These are phyloP conservation scores for Pyxicephalus adspersus DNA, from an alignment of 2,113 vertebrate species.

Conservation along the genomic window DNA sequence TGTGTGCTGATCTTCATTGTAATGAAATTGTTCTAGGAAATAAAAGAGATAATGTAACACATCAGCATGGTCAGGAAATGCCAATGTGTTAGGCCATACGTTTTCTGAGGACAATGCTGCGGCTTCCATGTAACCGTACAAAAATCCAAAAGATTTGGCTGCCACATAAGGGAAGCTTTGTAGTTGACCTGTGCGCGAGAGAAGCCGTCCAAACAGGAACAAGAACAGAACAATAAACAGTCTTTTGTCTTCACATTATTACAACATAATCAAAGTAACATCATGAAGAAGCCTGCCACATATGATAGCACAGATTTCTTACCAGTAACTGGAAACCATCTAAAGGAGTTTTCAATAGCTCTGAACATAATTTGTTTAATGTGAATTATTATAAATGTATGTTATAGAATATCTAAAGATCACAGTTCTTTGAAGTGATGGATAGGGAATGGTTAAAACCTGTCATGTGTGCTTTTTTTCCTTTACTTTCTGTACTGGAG, in stretches of 20 bases:
- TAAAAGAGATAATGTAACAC: background rate
- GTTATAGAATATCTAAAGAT: no score
- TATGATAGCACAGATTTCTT: background rate
- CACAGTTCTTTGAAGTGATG: no score
- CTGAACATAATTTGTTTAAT: no score
- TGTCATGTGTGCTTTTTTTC: no score
- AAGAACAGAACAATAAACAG: constrained; percentile 22
- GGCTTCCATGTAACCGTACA: constrained; percentile 2
- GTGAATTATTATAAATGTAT: no score
- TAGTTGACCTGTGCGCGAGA: background rate
- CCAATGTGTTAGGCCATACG: background rate
- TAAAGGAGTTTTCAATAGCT: no score
- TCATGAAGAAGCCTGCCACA: background rate
- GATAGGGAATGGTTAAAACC: no score
- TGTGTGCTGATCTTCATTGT: no score
- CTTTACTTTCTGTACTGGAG: no score
- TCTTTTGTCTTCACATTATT: constrained; percentile 15
- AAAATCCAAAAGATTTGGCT: constrained; percentile 3
- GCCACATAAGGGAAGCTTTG: constrained; percentile 34
- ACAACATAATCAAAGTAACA: constrained; percentile 19
- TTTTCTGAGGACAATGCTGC: background rate
- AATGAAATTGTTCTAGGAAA: background rate
- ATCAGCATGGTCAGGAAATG: background rate
- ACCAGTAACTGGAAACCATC: no score
- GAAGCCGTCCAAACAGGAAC: constrained; percentile 13